Conservation (phyloP, 2,797 vertebrate genomes). For the Cheirogaleus major region DNA sequence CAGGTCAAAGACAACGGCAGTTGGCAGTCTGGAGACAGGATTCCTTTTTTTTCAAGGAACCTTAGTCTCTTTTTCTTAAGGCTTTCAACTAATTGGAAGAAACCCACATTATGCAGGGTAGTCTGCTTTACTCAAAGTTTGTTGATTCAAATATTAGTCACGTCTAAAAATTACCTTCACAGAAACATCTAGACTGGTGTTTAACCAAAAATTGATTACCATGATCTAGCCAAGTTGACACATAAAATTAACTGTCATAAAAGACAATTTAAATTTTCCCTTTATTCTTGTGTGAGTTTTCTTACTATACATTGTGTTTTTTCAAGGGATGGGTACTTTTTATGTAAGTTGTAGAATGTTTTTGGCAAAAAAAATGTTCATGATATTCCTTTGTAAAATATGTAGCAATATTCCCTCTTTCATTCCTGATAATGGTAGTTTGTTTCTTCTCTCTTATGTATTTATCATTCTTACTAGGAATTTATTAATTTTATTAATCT, state of each 20-base stretch:
- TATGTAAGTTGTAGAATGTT: background rate
- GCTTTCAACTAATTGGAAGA: background rate
- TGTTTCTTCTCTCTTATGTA: background rate
- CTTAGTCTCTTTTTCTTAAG: background rate
- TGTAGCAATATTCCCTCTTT: background rate
- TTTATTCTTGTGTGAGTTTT: background rate
- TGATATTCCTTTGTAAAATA: background rate
- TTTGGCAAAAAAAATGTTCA: background rate
- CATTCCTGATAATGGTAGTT: background rate
- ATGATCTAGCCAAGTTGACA: background rate
- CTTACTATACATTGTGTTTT: background rate
- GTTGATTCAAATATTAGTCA: background rate
- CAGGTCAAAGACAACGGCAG: background rate
- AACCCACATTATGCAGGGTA: background rate
- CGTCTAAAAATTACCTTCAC: background rate
- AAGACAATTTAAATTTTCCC: background rate
- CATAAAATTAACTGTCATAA: background rate
- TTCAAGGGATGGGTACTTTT: background rate
- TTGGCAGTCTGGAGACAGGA: background rate
- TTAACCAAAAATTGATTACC: background rate
- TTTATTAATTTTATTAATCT: background rate
- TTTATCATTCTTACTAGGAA: background rate
- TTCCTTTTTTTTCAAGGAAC: background rate
- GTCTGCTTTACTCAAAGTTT: background rate
- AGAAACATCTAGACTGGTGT: background rate